Conservation (phyloP, 2,113 vertebrate genomes). For the Pelobates fuscus region DNA sequence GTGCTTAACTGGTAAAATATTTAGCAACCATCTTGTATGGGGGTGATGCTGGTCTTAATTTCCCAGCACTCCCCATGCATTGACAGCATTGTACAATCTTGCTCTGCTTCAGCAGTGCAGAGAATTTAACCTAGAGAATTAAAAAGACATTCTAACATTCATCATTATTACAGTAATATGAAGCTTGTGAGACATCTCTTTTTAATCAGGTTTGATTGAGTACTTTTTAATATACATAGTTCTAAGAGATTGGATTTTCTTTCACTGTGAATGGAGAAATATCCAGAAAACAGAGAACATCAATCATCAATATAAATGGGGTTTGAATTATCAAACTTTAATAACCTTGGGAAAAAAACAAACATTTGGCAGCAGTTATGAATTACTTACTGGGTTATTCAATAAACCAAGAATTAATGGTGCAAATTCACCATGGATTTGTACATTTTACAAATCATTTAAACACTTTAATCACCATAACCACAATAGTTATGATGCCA, state of each 20-base stretch:
- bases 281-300: constrained; percentile 27
- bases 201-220: constrained; percentile 40
- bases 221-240: constrained; percentile 40
- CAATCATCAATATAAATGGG: constrained; percentile 16
- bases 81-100: too few relatives aligned
- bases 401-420: too few relatives aligned
- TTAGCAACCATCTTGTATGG: too few relatives aligned
- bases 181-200: constrained; percentile 34
- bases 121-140: constrained; percentile 1
- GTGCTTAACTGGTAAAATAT: too few relatives aligned
- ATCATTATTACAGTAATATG: constrained; percentile 43
- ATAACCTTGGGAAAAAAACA: constrained; percentile 5
- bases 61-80: too few relatives aligned
- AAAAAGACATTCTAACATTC: constrained; percentile 27
- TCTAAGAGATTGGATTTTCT: constrained; percentile 18
- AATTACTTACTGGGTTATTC: too few relatives aligned
- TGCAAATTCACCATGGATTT: too few relatives aligned
- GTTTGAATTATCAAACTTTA: constrained; percentile 2
- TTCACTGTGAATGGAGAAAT: constrained; percentile 11
- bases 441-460: too few relatives aligned
- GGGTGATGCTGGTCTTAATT: too few relatives aligned
- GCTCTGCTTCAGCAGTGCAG: constrained; percentile 4
- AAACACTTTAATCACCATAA: too few relatives aligned
- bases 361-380: neutral
- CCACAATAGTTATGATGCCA: too few relatives aligned